Evolutionary conservation across 2,113 vertebrate genomes (phyloP).

Genomic region (Stegostoma tigrinum): DNA sequence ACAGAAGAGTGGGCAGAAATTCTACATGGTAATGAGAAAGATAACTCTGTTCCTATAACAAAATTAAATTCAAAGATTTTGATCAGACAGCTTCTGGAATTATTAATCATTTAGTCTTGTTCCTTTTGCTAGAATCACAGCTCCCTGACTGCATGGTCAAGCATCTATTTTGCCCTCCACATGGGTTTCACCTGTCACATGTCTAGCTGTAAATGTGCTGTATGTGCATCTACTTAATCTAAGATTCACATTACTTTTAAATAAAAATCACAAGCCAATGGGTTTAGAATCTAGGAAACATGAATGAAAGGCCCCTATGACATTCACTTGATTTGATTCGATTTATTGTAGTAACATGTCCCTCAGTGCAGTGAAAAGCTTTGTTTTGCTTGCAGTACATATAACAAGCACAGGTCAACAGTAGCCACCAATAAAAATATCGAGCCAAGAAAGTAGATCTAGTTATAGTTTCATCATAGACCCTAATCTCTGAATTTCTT

Average conservation of each 20-base stretch:
- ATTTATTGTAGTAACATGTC: too few relatives aligned
- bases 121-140: background rate
- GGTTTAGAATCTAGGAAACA: background rate
- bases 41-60: background rate
- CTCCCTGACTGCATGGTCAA: background rate
- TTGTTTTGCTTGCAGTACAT: too few relatives aligned
- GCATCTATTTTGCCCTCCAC: background rate
- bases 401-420: background rate
- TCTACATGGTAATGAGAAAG: too few relatives aligned
- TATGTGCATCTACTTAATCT: background rate
- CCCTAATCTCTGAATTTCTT: background rate
- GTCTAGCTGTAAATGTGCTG: background rate
- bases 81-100: background rate
- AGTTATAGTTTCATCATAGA: background rate
- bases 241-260: background rate
- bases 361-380: too few relatives aligned
- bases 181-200: background rate
- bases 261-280: background rate
- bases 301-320: background rate
- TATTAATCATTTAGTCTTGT: background rate
- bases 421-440: background rate
- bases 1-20: constrained; percentile 8
- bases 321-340: background rate
- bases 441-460: background rate
- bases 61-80: background rate